Base-by-base conservation (phyloP, 1,140 invertebrate species). In the Ostrea edulis region DNA sequence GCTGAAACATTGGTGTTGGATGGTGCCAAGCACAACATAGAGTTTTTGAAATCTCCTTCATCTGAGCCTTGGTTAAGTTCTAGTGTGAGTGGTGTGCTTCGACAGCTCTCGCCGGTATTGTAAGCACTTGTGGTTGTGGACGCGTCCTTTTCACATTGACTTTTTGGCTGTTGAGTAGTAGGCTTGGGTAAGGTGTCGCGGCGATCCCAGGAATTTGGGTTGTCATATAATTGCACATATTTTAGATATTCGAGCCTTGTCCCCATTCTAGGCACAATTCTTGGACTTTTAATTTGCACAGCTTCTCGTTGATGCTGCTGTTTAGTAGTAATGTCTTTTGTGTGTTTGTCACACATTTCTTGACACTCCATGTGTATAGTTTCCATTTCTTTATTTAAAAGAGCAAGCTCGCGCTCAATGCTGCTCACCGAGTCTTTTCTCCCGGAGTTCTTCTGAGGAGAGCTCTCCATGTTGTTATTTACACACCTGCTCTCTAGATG, bases 21-120 rank as follows among this genome's bases (percentile, higher is more conserved):
- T 51, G 92, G 91, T 85, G 91, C 92, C 88, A 93, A 90, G 88
- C 93, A 93, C 90, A 94, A 90, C 95, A 94, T 93, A 44, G 93
- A 95, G 84, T 93, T 93, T 88, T 92, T 93, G 87, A 91, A 93
- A 52, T 93, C 92, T 20, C 91, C 90, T 58, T 93, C 93, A 87
- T 92, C 93, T n/a, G 93, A 92, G 9, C 93, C 93, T 77, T 95
- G 95, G 82, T 96, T 96, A 4, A 97, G 94, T 91, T 96, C 96
- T 12, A 97, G 94, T 68, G 93, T 93, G 2, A 94, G 86, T 0
- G 96, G 97, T 86, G 96, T 97, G 91, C 97, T 97, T 86, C 97
- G 96, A 90, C 97, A 97, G 88, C 95, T 95, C 82, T 97, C 97
- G 2, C 97, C 97, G 1, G 97, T 97, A 90, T 97, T 97, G 92